A percentile compares a stretch with the other conserved stretches of the same genome.
Conservation (phyloP, 1,140 invertebrate genomes). For the Lordiphosa clarofinis region DNA sequence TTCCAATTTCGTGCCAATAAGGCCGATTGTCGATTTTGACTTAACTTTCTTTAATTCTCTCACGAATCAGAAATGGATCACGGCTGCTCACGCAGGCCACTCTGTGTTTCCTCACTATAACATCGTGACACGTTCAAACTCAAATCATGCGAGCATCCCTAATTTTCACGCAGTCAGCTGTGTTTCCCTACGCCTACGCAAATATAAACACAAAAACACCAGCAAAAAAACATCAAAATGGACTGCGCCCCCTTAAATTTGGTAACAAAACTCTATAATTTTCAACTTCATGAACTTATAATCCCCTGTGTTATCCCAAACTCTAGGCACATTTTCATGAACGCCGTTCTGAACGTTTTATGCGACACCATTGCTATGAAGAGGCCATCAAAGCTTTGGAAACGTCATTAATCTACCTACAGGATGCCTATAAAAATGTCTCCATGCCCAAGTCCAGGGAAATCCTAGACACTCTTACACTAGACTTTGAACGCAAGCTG, state of each 20-base stretch:
- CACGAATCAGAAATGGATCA: too few species aligned
- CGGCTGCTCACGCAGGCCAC: too few species aligned
- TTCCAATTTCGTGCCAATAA: too few species aligned
- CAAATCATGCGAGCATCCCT: too few species aligned
- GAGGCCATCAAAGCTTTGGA: constrained; percentile 72
- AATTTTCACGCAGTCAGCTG: too few species aligned
- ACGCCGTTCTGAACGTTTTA: constrained; percentile 65
- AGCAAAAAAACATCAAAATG: too few species aligned
- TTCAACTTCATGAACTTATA: constrained; percentile 3
- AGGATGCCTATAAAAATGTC: constrained; percentile 69
- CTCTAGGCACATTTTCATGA: constrained; percentile 73
- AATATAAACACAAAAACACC: too few species aligned
- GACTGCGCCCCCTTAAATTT: constrained; percentile 65
- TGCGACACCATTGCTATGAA: constrained; percentile 67
- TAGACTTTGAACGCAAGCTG: constrained; percentile 67
- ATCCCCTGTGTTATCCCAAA: neutral
- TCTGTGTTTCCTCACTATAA: too few species aligned
- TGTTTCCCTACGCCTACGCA: too few species aligned
- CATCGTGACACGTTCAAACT: too few species aligned
- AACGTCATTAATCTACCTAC: constrained; percentile 63
- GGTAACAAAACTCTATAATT: constrained; percentile 42
- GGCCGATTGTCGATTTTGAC: too few species aligned
- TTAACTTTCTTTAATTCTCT: too few species aligned
- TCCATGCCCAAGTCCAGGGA: constrained; percentile 58
- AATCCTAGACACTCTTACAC: constrained; percentile 58